Evolutionary conservation across 2,888 invertebrate species (phyloP), one percentile per base, ranked within the genome.

Genomic region (Epinotia demarniana): DNA sequence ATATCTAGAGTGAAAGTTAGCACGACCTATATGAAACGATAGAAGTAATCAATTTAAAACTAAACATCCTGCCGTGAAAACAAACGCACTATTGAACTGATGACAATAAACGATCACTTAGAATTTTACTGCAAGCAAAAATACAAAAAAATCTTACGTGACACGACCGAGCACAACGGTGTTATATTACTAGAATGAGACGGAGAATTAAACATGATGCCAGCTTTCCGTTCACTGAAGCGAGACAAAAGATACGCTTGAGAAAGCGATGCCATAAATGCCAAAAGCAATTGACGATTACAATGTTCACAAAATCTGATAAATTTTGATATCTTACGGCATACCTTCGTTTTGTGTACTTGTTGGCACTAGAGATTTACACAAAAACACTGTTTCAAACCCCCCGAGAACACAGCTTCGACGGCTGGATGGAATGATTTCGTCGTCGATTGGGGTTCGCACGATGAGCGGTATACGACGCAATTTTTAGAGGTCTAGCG

Each of bases 371-470:
- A 86, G 87, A 89, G 87, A 89, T 91, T 91, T 90, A 88, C 89
- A 88, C 86, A 91, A 90, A 91, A 92, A 91, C 92, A 90, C 92
- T 90, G 91, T 92, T 89, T 91, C 89, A 92, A 92, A 91, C 93
- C 93, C 92, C 80, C 92, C 91, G 90, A 93, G 92, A 93, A 93
- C 90, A 90, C 92, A 90, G 92, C 93, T 92, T 92, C 93, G 92
- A 94, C 93, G 93, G 92, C 93, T 93, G 93, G 93, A 93, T 94
- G 93, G 93, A 94, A 94, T 93, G 92, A 93, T 92, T 93, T 94
- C 90, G 92, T 92, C 93, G 93, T 92, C 92, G 93, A 89, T 89
- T 90, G 86, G 86, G 86, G 86, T 86, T 86, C 86, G 81, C 93
- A 93, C 91, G 91, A 89, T 91, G 90, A 89, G 88, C 87, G 88